phyloP scores from a whole-genome alignment of 2,797 vertebrate species.

The Chloroceryle amazona region DNA sequence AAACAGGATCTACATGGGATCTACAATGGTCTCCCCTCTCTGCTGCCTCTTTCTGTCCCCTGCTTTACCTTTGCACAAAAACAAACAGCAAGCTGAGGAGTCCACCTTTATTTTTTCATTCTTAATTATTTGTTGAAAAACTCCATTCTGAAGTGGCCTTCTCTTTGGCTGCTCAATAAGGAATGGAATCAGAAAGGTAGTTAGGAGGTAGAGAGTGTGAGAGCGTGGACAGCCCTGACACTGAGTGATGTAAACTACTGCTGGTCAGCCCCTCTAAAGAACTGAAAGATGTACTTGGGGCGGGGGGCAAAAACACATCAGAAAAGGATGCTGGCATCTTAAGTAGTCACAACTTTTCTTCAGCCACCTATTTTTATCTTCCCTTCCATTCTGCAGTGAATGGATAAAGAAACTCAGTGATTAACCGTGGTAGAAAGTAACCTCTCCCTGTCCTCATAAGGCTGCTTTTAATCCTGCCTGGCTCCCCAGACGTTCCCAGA shows the following conservation, averaged over 20 bases:
- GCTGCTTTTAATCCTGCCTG: neutral
- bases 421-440: neutral
- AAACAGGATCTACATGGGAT: neutral
- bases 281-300: neutral
- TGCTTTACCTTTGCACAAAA: neutral
- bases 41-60: neutral
- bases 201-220: neutral
- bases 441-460: neutral
- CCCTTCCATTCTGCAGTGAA: neutral
- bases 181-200: neutral
- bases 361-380: neutral
- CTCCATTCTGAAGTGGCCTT: neutral
- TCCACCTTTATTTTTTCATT: rapidly evolving
- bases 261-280: neutral
- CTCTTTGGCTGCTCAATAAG: neutral
- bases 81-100: neutral
- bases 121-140: neutral
- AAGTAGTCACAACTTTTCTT: neutral
- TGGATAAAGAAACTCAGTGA: neutral
- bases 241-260: neutral
- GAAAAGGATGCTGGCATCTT: neutral
- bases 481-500: neutral
- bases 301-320: neutral
- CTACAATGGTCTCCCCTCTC: neutral
- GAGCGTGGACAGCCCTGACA: neutral